Percentiles rank a stretch among this genome's conserved stretches.
Evolutionary conservation across 2,113 vertebrate genomes (phyloP).

Genomic region (Prinia subflava): DNA sequence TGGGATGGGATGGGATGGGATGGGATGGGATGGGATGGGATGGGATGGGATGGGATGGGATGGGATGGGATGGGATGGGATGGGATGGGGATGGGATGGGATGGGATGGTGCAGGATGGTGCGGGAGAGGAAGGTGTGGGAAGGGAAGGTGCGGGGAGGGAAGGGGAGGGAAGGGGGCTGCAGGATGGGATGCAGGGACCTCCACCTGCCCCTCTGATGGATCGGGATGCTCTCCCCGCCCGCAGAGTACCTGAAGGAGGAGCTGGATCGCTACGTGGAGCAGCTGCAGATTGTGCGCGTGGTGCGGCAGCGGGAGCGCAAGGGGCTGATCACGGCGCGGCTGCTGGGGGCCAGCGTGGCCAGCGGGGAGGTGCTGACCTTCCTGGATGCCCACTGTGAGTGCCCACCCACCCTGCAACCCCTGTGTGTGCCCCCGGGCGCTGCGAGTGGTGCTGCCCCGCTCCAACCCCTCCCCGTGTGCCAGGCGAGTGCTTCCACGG

Average conservation of each 20-base stretch:
- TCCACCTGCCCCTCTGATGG: rapidly evolving
- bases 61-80: too few species aligned
- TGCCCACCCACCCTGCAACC: neutral
- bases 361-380: constrained; percentile 88
- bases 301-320: constrained; percentile 86
- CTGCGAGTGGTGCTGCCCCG: too few species aligned
- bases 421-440: rapidly evolving
- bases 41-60: rapidly evolving
- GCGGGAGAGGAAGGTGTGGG: too few species aligned
- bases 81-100: too few species aligned
- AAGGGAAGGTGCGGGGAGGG: too few species aligned
- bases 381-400: constrained; percentile 96
- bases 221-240: rapidly evolving
- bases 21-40: neutral
- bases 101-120: neutral
- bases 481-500: constrained; percentile 95
- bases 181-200: neutral
- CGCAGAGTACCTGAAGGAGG: constrained; percentile 83
- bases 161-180: too few species aligned
- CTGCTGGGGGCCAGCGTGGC: constrained; percentile 89
- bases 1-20: too few species aligned
- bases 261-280: constrained; percentile 81
- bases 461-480: neutral
- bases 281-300: constrained; percentile 87
- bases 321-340: constrained; percentile 92